phyloP scores from a whole-genome alignment of 1,140 invertebrate genomes.

The Drosophila sulfurigaster region DNA sequence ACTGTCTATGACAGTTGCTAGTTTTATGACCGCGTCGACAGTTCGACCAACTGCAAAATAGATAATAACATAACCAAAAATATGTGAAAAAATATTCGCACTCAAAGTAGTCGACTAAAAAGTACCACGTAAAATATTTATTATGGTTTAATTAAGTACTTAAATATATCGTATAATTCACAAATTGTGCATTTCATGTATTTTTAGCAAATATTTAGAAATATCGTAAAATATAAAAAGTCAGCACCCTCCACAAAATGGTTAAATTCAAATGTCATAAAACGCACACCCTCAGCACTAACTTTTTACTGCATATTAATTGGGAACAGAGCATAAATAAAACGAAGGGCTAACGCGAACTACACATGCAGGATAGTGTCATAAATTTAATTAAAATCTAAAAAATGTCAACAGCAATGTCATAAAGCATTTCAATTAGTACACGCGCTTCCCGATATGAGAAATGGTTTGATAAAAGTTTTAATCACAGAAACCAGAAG shows the following conservation, averaged over 20 bases:
- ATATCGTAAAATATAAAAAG: too few relatives aligned
- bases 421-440: slow-evolving; percentile 70
- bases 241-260: too few relatives aligned
- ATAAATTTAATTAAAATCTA: slow-evolving; percentile 76
- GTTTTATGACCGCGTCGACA: slow-evolving; percentile 34
- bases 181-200: too few relatives aligned
- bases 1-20: slow-evolving; percentile 38
- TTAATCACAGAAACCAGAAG: slow-evolving; percentile 12
- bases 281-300: neutral
- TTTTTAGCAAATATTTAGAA: too few relatives aligned
- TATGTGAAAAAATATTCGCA: slow-evolving; percentile 4
- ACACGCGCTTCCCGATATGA: slow-evolving; percentile 25
- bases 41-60: slow-evolving; percentile 44
- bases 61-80: slow-evolving; percentile 30
- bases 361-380: slow-evolving; percentile 38
- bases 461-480: slow-evolving; percentile 24
- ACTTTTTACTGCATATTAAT: neutral
- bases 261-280: neutral
- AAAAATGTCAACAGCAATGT: slow-evolving; percentile 69
- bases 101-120: slow-evolving; percentile 10
- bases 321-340: neutral
- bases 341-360: neutral
- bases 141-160: too few relatives aligned
- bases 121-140: slow-evolving; percentile 32
- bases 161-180: too few relatives aligned